phyloP scores from a whole-genome alignment of 2,888 invertebrate species.

The Chalcosyrphus nemorum region DNA sequence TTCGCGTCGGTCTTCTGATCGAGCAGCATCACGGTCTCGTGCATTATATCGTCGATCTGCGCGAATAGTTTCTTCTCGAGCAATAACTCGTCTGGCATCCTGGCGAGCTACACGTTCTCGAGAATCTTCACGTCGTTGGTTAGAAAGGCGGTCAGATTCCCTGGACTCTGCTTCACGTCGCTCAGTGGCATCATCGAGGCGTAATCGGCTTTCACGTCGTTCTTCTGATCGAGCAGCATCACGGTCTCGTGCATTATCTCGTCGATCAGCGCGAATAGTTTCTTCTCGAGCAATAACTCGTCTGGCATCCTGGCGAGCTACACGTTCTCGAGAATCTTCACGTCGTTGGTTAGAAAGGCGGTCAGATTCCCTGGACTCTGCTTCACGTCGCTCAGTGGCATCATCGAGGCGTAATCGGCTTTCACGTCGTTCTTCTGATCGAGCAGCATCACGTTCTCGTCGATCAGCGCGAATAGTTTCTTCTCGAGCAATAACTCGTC shows the following conservation, averaged over 20 bases:
- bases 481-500: not conserved
- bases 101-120: not conserved
- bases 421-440: not conserved
- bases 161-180: not conserved
- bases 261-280: not conserved
- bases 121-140: not conserved
- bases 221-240: not conserved
- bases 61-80: not conserved
- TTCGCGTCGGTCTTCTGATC: not conserved
- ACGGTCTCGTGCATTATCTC: not conserved
- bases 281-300: not conserved
- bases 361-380: not conserved
- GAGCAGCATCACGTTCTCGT: not conserved
- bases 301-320: not conserved
- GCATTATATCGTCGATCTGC: not conserved
- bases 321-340: not conserved
- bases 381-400: not conserved
- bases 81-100: not conserved
- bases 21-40: not conserved
- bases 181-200: not conserved
- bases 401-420: not conserved
- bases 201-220: not conserved
- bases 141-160: not conserved
- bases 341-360: not conserved
- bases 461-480: not conserved